Conservation (phyloP, 2,888 invertebrate genomes). For the Lepidonotus clava region DNA sequence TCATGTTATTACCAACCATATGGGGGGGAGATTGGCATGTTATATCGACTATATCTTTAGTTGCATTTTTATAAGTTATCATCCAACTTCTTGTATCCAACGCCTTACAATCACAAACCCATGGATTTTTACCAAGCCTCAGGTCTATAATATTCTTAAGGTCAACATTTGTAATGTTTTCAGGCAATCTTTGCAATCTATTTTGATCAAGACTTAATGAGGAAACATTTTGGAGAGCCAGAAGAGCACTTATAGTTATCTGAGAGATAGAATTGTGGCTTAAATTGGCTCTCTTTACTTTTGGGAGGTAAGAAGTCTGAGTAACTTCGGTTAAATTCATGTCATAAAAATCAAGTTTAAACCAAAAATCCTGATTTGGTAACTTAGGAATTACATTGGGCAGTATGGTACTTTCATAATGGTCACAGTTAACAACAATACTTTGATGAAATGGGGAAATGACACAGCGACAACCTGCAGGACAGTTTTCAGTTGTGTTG, state of each 20-base stretch:
- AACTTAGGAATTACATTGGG: too few species aligned
- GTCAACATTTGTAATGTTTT: not conserved
- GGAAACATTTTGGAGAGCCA: not conserved
- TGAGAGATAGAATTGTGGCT: not conserved
- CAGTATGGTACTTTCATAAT: too few species aligned
- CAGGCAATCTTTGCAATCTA: not conserved
- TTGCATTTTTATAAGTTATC: not conserved
- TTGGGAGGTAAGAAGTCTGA: not conserved
- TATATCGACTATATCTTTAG: not conserved
- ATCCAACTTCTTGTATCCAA: not conserved
- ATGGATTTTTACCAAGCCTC: not conserved
- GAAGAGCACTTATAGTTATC: not conserved
- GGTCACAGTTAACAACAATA: too few species aligned
- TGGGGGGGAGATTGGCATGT: not conserved
- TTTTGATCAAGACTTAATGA: not conserved
- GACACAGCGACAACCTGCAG: too few species aligned
- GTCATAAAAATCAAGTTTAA: not conserved
- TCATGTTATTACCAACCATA: not conserved
- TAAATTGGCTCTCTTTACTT: not conserved
- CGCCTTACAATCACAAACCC: not conserved
- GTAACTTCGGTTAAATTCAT: not conserved
- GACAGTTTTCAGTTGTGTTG: too few species aligned
- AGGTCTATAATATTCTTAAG: not conserved
- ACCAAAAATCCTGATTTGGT: not conserved
- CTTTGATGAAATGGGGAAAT: too few species aligned